Conservation (phyloP, 2,797 vertebrate species). For the Alca torda region DNA sequence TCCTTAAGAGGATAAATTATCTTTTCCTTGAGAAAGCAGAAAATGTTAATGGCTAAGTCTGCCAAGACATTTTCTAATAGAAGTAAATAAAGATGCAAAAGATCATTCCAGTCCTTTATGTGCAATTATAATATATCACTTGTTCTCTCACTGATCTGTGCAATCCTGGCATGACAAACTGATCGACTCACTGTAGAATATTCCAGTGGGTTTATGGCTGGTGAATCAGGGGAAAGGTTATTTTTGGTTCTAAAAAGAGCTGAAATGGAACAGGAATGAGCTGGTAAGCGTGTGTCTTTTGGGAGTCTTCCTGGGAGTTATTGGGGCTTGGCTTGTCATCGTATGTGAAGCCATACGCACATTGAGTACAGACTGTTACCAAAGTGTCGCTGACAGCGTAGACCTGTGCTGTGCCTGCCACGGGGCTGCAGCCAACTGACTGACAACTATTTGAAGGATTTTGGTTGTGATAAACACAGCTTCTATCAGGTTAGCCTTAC, state of each 20-base stretch:
- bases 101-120: slow-evolving; percentile 38
- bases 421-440: background rate
- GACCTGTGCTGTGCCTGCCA: background rate
- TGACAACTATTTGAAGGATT: background rate
- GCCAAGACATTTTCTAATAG: slow-evolving; percentile 65
- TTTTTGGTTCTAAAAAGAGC: slow-evolving; percentile 12
- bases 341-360: fast-evolving
- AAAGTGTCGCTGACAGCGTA: background rate
- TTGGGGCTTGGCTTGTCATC: background rate
- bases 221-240: background rate
- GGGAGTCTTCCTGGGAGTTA: background rate
- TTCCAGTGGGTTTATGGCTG: background rate
- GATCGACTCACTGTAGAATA: background rate
- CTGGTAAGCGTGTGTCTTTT: background rate
- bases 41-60: slow-evolving; percentile 72
- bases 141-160: background rate
- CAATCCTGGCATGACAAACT: background rate
- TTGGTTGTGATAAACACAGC: background rate
- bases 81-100: slow-evolving; percentile 74
- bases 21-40: slow-evolving; percentile 76
- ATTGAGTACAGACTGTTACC: background rate
- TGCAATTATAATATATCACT: slow-evolving; percentile 31
- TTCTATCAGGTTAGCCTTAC: background rate
- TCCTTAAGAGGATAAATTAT: slow-evolving; percentile 77
- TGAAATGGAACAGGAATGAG: background rate